A percentile compares a stretch with the other conserved stretches of the same genome.
Conservation (phyloP, 2,113 vertebrate species). For the Semnopithecus entellus region DNA sequence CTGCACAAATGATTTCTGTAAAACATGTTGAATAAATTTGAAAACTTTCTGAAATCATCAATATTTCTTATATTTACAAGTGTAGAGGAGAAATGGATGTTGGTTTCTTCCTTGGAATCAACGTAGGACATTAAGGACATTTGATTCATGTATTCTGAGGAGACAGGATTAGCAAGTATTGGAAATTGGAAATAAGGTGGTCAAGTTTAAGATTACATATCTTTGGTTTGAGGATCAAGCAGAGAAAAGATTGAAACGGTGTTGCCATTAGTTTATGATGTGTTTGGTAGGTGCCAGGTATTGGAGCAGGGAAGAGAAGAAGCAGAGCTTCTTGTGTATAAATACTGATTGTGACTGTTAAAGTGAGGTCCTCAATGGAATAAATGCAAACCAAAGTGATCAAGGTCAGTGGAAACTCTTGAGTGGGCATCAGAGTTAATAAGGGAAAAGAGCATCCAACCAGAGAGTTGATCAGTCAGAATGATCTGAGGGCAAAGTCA, state of each 20-base stretch:
- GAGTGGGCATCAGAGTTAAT: not conserved
- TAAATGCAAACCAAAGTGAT: not conserved
- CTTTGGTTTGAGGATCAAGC: not conserved
- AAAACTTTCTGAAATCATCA: not conserved
- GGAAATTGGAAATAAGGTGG: not conserved
- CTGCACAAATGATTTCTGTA: not conserved
- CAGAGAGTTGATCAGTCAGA: not conserved
- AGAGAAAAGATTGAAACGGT: not conserved
- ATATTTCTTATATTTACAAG: not conserved
- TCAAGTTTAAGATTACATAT: not conserved
- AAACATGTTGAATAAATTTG: not conserved
- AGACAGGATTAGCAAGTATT: not conserved
- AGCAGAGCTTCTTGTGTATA: not conserved
- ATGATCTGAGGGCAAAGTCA: not conserved
- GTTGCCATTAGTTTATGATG: not conserved
- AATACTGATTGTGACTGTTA: not conserved
- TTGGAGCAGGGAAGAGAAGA: not conserved
- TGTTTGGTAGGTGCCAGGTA: not conserved
- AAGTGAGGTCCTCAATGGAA: not conserved
- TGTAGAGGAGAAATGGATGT: conserved; percentile 1
- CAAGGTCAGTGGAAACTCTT: not conserved
- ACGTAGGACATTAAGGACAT: not conserved
- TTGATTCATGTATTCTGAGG: not conserved
- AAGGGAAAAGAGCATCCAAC: not conserved
- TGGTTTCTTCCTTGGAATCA: not conserved